Evolutionary conservation across 2,888 invertebrate genomes (phyloP).

Genomic region (Zhengitettix transpicula): DNA sequence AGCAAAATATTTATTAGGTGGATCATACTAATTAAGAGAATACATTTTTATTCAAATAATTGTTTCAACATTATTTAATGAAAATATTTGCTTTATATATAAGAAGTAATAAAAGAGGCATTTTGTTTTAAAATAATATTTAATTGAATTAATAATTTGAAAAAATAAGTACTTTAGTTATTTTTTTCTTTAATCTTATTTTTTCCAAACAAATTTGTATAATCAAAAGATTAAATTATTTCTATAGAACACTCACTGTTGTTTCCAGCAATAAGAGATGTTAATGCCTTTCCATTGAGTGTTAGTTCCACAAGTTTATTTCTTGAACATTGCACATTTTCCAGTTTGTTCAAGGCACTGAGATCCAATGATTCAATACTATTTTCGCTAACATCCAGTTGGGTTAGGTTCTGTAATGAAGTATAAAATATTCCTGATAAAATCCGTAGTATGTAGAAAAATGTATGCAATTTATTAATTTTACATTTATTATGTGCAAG

Average conservation of each 20-base stretch:
- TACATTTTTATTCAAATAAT: too few species aligned
- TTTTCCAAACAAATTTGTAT: too few species aligned
- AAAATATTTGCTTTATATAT: too few species aligned
- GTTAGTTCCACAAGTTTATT: constrained; percentile 60
- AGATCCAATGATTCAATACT: constrained; percentile 67
- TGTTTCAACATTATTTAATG: too few species aligned
- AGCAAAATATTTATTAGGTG: too few species aligned
- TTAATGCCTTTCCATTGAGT: constrained; percentile 57
- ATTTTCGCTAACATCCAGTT: constrained; percentile 71
- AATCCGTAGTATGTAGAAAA: too few species aligned
- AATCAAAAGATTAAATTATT: too few species aligned
- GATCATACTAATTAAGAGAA: too few species aligned
- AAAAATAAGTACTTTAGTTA: neutral
- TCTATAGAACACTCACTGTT: constrained; percentile 46
- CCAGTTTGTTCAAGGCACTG: constrained; percentile 58
- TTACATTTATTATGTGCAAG: too few species aligned
- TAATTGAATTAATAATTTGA: neutral
- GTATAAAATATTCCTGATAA: neutral
- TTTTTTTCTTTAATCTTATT: too few species aligned
- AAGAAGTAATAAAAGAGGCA: too few species aligned
- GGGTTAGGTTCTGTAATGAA: constrained; percentile 52
- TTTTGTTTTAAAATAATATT: neutral
- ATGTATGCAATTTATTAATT: too few species aligned
- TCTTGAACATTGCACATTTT: constrained; percentile 59
- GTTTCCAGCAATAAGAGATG: constrained; percentile 62